Percentiles rank a stretch among this genome's conserved stretches.
These are phyloP conservation scores for Potorous gilbertii DNA, from an alignment of 2,797 vertebrate species.

Conservation along the genomic window DNA sequence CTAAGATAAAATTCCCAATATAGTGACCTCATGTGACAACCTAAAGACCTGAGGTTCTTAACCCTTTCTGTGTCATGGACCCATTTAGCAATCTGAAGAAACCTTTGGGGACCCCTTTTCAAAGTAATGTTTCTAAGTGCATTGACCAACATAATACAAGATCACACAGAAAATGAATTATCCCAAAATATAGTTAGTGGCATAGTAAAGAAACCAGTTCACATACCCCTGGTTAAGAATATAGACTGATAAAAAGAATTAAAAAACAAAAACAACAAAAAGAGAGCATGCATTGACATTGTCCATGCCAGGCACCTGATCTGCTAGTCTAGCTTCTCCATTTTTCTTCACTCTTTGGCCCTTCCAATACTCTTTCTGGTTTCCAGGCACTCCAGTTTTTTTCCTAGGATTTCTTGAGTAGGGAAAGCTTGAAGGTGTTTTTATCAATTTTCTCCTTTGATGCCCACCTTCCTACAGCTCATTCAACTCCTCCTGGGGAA, in stretches of 20 bases:
- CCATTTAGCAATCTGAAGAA: neutral
- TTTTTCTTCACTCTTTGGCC: neutral
- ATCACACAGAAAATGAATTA: neutral
- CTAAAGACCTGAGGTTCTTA: neutral
- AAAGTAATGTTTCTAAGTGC: neutral
- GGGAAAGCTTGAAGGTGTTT: constrained; percentile 14
- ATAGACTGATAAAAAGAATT: too few relatives aligned
- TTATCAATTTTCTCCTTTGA: neutral
- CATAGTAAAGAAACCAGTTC: neutral
- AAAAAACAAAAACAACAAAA: too few relatives aligned
- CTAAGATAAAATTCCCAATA: neutral
- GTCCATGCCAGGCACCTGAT: neutral
- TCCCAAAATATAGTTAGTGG: neutral
- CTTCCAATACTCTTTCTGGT: neutral
- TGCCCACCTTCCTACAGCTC: neutral
- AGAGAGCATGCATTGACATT: neutral
- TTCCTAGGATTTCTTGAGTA: neutral
- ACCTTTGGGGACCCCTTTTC: neutral
- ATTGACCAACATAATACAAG: neutral
- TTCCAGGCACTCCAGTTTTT: neutral
- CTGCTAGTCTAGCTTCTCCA: neutral
- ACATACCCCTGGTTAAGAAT: neutral
- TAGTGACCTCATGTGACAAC: neutral
- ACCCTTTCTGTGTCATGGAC: neutral
- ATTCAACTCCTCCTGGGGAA: neutral